Evolutionary conservation across 1,140 invertebrate genomes (phyloP).

Genomic region (Drosophila rufa): DNA sequence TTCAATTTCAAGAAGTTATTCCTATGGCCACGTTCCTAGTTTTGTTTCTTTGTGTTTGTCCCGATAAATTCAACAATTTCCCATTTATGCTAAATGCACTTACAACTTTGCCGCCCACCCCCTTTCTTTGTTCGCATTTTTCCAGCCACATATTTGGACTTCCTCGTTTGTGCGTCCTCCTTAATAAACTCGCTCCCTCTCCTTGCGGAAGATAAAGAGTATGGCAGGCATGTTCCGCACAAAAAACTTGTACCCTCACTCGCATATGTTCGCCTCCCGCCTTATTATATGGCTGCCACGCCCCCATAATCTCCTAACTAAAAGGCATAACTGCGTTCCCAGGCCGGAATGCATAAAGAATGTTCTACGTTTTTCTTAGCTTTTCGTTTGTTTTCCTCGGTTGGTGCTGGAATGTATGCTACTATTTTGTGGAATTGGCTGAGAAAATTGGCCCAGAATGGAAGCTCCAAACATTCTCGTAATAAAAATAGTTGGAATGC

Average conservation of each 20-base stretch:
- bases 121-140: constrained; percentile 7
- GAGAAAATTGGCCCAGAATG: constrained; percentile 41
- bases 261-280: constrained; percentile 12
- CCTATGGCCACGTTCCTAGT: constrained; percentile 27
- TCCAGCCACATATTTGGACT: constrained; percentile 6
- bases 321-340: constrained; percentile 36
- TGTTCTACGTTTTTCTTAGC: constrained; percentile 33
- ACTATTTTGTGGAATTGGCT: constrained; percentile 56
- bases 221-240: constrained; percentile 55
- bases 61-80: constrained; percentile 77
- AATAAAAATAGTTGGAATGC: constrained; percentile 11
- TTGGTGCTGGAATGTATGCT: constrained; percentile 30
- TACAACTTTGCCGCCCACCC: constrained; percentile 54
- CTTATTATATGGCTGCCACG: constrained; percentile 44
- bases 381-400: constrained; percentile 26
- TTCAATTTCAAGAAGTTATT: constrained; percentile 65
- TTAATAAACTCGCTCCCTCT: constrained; percentile 60
- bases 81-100: constrained; percentile 73
- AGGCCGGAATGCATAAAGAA: constrained; percentile 57
- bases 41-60: constrained; percentile 43
- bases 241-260: constrained; percentile 41
- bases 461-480: constrained; percentile 9
- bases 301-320: constrained; percentile 15
- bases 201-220: constrained; percentile 55
- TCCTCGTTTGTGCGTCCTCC: constrained; percentile 30